These are phyloP conservation scores for Aythya baeri DNA, from an alignment of 2,113 vertebrate species.

Conservation along the genomic window DNA sequence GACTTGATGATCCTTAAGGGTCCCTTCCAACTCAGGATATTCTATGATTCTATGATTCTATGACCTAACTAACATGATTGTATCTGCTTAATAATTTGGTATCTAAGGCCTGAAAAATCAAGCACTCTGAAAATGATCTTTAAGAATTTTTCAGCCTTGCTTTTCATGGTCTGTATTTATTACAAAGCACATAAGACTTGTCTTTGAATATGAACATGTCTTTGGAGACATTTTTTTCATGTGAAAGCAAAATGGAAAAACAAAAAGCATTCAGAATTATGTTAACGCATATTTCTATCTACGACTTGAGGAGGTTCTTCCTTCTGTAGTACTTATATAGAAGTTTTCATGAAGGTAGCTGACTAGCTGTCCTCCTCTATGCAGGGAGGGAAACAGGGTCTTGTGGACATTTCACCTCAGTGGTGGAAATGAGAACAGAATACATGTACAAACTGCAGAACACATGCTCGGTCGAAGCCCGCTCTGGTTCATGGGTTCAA, in stretches of 20 bases:
- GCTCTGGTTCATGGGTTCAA: not conserved
- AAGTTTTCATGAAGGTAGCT: not conserved
- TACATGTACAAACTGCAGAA: not conserved
- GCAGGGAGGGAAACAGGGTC: not conserved
- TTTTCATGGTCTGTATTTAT: not conserved
- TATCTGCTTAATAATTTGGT: not conserved
- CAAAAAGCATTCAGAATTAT: not conserved
- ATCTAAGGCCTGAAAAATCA: not conserved
- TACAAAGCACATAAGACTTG: not conserved
- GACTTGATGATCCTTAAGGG: too few relatives aligned
- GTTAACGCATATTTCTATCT: not conserved
- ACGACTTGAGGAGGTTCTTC: not conserved
- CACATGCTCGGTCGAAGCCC: not conserved
- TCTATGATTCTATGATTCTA: not conserved
- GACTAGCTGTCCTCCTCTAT: not conserved
- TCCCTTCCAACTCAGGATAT: too few relatives aligned
- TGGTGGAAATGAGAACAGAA: not conserved
- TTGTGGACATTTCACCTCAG: not conserved
- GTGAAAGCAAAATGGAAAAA: not conserved
- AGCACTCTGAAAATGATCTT: not conserved
- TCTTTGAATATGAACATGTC: not conserved
- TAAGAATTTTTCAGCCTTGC: not conserved
- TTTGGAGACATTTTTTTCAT: not conserved
- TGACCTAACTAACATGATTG: not conserved
- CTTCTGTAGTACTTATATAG: not conserved